Base-by-base conservation (phyloP, 2,797 vertebrate genomes). In the Malurus splendens region DNA sequence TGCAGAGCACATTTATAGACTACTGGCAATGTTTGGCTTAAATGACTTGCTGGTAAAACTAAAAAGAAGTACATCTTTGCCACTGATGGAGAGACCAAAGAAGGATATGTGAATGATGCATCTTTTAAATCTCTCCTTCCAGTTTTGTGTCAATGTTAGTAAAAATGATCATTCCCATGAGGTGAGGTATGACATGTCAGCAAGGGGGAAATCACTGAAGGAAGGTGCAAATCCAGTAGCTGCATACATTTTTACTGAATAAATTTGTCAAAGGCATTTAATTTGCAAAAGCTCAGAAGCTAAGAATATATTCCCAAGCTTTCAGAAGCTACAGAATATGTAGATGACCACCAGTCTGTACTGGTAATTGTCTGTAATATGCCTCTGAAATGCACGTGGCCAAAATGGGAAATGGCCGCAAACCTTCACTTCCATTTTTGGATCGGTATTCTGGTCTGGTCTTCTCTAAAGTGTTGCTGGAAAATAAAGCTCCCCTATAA, bases 351-450 rank as follows among this genome's bases (percentile, higher is more conserved):
- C 12, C 20, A 33, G 33, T 84, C 74, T 38, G 15, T 52, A 42
- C 39, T 67, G 50, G 32, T 66, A 27, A 60, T 66, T 57, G 18
- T 51, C 47, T 36, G 36, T 84, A 5, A 2, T 28, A 16, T 39
- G 42, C 38, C 54, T 75, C 23, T 30, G 48, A 89, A 86, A 52
- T 51, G 48, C 32, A 22, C 1, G 10, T 83, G 64, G 71, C 62
- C 84, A 70, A 75, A 94, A 81, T 2, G 12, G 73, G 68, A 77
- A 65, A 87, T 62, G 28, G 56, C 84, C 18, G 30, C 76, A 86
- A 93, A 70, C 70, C 59, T 83, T 82, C 62, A 42, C 79, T 89
- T 85, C 91, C 79, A 70, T 91, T 93, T 95, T 93, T 93, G 94
- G 93, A 39, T 54, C 0, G 4, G 59, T 87, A 83, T 89, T 93